Percentiles rank a stretch among this genome's conserved stretches.
Conservation (phyloP, 2,888 invertebrate species). For the Prostheceraeus crozeri region DNA sequence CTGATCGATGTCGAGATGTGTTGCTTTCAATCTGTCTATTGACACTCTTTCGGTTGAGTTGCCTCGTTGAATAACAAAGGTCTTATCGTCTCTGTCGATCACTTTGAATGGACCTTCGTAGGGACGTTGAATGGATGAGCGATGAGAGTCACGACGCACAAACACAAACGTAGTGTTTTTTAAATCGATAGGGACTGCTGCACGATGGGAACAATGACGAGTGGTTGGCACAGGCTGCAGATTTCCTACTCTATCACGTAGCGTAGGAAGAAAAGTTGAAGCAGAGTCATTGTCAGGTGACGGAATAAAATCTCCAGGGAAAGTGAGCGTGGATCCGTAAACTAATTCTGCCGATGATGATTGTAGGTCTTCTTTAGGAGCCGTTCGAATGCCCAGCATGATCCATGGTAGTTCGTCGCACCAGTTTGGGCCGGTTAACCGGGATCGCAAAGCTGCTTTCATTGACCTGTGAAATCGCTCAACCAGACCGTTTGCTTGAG, state of each 20-base stretch:
- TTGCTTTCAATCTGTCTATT: neutral
- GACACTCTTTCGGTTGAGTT: neutral
- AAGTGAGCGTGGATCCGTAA: neutral
- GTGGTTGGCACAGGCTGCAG: too few relatives aligned
- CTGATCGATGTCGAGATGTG: constrained; percentile 41
- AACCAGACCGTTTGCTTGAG: constrained; percentile 54
- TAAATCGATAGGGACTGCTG: too few relatives aligned
- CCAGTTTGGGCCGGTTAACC: constrained; percentile 43
- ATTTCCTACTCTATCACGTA: too few relatives aligned
- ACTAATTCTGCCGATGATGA: constrained; percentile 14
- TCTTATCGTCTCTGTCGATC: neutral
- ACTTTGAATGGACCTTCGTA: constrained; percentile 6
- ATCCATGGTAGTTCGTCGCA: constrained; percentile 45
- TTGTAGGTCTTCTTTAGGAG: constrained; percentile 44
- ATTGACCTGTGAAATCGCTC: constrained; percentile 55
- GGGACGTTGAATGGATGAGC: neutral
- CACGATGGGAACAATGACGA: too few relatives aligned
- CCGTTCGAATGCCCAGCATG: constrained; percentile 45
- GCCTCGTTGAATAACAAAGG: neutral
- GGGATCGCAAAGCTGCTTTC: constrained; percentile 49
- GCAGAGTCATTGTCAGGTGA: constrained; percentile 21
- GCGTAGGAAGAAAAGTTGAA: too few relatives aligned
- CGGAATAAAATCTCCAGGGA: constrained; percentile 1
- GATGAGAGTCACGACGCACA: constrained; percentile 14
- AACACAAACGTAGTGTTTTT: neutral